phyloP scores from a whole-genome alignment of 2,797 vertebrate genomes.

The Cetoscarus ocellatus region DNA sequence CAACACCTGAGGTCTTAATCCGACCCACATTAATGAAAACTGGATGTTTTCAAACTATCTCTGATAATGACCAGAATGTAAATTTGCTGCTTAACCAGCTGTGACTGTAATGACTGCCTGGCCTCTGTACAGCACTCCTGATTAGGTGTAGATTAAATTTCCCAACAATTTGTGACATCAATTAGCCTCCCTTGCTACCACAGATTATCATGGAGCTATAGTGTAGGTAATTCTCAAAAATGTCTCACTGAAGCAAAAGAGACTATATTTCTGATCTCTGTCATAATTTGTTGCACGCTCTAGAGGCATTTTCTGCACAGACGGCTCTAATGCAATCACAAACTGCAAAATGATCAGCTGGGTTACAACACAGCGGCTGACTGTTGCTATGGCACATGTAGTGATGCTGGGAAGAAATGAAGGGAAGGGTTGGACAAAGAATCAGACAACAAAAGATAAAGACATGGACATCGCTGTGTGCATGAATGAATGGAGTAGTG shows the following conservation, averaged over 20 bases:
- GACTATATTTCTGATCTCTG: background rate
- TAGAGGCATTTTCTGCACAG: background rate
- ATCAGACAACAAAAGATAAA: conserved; percentile 35
- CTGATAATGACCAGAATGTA: background rate
- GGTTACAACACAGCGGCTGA: conserved; percentile 21
- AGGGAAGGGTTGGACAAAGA: conserved; percentile 2
- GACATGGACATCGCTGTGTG: background rate
- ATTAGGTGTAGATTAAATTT: no score
- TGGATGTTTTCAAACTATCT: background rate
- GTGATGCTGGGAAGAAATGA: conserved; percentile 22
- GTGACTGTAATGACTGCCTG: background rate
- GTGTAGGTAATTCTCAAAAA: no score
- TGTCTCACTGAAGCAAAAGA: no score
- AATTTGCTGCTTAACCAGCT: background rate
- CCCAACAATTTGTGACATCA: no score
- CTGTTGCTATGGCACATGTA: conserved; percentile 51
- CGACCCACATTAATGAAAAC: background rate
- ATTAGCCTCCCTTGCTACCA: no score
- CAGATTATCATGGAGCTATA: no score
- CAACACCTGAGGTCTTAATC: background rate
- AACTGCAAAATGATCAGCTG: conserved; percentile 2
- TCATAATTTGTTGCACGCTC: background rate
- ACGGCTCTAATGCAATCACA: conserved; percentile 1
- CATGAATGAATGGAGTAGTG: conserved; percentile 1
- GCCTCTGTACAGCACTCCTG: background rate